phyloP scores from a whole-genome alignment of 92 coral and sea anemone species.

The Meandrina meandrites region DNA sequence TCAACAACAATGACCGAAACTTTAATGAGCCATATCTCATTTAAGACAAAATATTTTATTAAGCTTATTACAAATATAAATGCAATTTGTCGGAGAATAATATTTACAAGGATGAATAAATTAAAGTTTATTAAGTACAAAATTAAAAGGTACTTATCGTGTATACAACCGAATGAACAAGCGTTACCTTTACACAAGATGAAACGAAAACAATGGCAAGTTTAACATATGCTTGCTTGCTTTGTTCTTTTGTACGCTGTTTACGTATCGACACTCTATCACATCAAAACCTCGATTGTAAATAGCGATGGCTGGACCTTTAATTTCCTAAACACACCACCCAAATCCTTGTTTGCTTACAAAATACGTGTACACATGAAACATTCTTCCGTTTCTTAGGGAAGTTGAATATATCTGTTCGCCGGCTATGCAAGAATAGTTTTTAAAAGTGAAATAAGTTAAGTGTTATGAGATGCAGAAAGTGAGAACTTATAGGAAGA shows the following conservation, averaged over 20 bases:
- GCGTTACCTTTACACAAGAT: not conserved
- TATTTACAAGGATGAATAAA: conserved; percentile 26
- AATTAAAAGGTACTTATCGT: not conserved
- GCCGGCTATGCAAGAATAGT: not conserved
- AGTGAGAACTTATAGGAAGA: not conserved
- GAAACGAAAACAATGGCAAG: not conserved
- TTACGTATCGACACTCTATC: not conserved
- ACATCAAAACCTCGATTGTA: not conserved
- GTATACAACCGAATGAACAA: not conserved
- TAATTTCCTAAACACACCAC: not conserved
- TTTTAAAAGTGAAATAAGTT: not conserved
- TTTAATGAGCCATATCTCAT: no score
- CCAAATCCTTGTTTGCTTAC: not conserved
- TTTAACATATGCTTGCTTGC: not conserved
- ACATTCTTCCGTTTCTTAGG: not conserved
- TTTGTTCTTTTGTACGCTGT: not conserved
- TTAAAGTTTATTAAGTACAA: conserved; percentile 2
- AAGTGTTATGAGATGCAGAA: not conserved
- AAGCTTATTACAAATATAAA: conserved; percentile 3
- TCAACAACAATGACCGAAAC: no score
- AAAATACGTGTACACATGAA: not conserved
- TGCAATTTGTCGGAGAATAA: not conserved
- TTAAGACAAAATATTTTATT: not conserved
- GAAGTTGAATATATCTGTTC: not conserved
- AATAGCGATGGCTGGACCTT: not conserved